Evolutionary conservation across 2,113 vertebrate genomes (phyloP), one percentile per base, ranked within the genome.

Genomic region (Pycnonotus jocosus): DNA sequence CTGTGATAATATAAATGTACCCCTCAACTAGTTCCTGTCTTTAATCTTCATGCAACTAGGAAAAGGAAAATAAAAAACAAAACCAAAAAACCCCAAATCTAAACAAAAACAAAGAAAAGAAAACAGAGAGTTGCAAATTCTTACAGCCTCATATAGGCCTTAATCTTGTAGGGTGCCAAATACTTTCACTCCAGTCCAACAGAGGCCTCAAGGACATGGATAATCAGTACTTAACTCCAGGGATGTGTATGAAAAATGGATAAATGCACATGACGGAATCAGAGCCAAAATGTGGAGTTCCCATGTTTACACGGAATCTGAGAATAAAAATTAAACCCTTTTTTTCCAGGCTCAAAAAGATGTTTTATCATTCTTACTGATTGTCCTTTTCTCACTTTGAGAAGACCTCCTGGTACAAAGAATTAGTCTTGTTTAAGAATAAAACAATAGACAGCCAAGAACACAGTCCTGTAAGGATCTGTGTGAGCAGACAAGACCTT

Each of bases 1-100:
- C 83, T 93, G 83, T 90, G 96, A 96, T 95, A 96, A 97, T 86
- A 94, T 82, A 96, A 95, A 97, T 84, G 93, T 57, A 83, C 38
- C 89, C 57, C 79, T 95, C 86, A 94, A 48, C 54, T 38, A 86
- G 17, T 33, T 93, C 57, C 73, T 78, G 64, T 86, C 84, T 94
- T 95, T 96, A 94, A 91, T 86, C 90, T 85, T 76, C 62, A 72
- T 87, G 72, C 48, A 91, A 61, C 25, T 12, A 33, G 57, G 33
- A 28, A 33, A 80, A 71, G 31, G 38, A 11, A n/a, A 45, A 31
- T 16, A 33, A 42, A 48, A 27, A n/a, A n/a, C 33, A 37, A 40
- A 31, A 13, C 25, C 31, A 35, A 38, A 31, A 54, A 31, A 8
- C 38, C 8, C 5, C 30, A 54, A 57, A 57, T 6, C 31, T 1